These are phyloP conservation scores for Trissoscelio sp. DNA, from an alignment of 2,888 invertebrate genomes.

Conservation along the genomic window DNA sequence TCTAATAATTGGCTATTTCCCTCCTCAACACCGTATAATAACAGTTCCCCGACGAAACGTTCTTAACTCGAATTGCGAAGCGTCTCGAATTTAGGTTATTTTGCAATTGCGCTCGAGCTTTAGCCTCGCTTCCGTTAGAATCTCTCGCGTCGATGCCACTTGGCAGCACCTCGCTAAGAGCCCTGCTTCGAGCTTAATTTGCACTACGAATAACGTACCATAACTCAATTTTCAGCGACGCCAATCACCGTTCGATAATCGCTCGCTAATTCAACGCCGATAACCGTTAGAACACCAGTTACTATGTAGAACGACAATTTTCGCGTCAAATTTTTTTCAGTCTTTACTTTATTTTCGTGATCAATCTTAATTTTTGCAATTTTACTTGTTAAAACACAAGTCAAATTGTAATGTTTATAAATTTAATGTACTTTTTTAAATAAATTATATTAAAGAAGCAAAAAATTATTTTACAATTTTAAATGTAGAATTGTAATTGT, in stretches of 20 bases:
- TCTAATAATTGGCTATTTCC: constrained; percentile 78
- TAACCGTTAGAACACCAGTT: constrained; percentile 34
- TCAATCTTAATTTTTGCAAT: no score
- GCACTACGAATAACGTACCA: constrained; percentile 40
- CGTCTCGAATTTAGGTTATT: constrained; percentile 76
- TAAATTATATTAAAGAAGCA: no score
- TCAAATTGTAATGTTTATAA: no score
- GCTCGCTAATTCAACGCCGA: constrained; percentile 31
- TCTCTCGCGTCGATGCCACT: constrained; percentile 26
- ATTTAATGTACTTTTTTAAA: no score
- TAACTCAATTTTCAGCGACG: constrained; percentile 58
- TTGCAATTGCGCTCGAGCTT: constrained; percentile 76
- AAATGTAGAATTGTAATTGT: no score
- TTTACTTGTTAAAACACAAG: no score
- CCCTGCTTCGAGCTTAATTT: constrained; percentile 28
- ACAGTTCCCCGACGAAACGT: constrained; percentile 63
- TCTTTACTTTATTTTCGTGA: no score
- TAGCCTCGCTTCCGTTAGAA: constrained; percentile 59
- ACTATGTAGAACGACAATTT: constrained; percentile 3
- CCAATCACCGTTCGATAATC: constrained; percentile 35
- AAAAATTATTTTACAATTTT: no score
- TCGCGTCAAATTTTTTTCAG: constrained; percentile 7
- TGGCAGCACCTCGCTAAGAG: constrained; percentile 54
- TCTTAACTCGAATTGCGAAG: constrained; percentile 72
- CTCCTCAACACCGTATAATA: constrained; percentile 70